Percentiles rank a stretch among this genome's conserved stretches.
These are phyloP conservation scores for Pelagia noctiluca DNA, from an alignment of 30 jellyfish, hydroid and myxozoan genomes.

Conservation along the genomic window DNA sequence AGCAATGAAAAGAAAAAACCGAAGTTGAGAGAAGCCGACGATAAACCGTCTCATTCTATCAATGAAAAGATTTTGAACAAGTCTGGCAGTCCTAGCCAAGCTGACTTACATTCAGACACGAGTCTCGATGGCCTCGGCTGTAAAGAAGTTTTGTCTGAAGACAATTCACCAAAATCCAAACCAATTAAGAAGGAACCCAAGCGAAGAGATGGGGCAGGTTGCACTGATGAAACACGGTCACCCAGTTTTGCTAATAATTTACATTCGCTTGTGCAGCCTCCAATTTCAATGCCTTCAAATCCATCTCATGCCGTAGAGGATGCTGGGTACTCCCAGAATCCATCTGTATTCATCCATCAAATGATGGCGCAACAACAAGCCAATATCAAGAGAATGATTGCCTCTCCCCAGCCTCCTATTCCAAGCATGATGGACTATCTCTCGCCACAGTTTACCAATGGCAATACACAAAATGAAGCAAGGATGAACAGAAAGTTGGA, in stretches of 20 bases:
- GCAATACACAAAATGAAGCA: not conserved
- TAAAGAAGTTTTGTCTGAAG: slow-evolving; percentile 60
- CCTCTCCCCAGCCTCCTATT: not conserved
- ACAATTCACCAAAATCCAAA: slow-evolving; percentile 17
- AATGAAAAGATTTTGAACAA: not conserved
- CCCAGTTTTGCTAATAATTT: not conserved
- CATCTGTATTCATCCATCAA: not conserved
- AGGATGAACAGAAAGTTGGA: not conserved
- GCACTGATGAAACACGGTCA: not conserved
- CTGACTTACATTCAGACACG: not conserved
- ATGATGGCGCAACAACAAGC: not conserved
- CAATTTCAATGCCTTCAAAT: not conserved
- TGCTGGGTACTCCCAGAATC: not conserved
- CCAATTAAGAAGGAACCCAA: slow-evolving; percentile 10
- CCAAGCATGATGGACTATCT: slow-evolving; percentile 2
- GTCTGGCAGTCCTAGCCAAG: not conserved
- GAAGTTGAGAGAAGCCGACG: not conserved
- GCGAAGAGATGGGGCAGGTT: not conserved
- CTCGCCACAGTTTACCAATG: not conserved
- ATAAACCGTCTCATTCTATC: not conserved
- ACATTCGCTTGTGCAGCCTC: slow-evolving; percentile 1
- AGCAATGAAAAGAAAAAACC: not conserved
- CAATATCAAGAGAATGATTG: not conserved
- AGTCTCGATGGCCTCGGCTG: slow-evolving; percentile 50
- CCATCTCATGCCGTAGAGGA: not conserved